These are phyloP conservation scores for Scaptomyza reducta DNA, from an alignment of 2,888 invertebrate genomes.

Conservation along the genomic window DNA sequence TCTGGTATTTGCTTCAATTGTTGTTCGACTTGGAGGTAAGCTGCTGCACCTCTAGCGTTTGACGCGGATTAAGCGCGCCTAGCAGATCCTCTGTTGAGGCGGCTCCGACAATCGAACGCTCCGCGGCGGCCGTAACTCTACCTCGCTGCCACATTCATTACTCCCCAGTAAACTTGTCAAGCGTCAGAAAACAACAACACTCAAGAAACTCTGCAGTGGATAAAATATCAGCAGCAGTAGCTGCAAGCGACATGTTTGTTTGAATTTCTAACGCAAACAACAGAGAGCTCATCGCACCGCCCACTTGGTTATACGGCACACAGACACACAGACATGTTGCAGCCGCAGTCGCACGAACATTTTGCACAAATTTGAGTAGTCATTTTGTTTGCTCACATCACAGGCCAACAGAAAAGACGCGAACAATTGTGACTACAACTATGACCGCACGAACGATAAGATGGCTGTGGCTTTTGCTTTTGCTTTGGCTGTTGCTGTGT, in stretches of 20 bases:
- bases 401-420: constrained; percentile 79
- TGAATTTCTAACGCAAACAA: constrained; percentile 73
- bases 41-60: constrained; percentile 40
- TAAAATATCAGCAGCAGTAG: constrained; percentile 31
- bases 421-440: constrained; percentile 56
- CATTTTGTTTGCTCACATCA: constrained; percentile 83
- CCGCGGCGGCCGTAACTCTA: constrained; percentile 61
- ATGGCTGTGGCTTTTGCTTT: constrained; percentile 21
- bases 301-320: constrained; percentile 6
- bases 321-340: constrained; percentile 52
- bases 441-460: constrained; percentile 52
- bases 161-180: constrained; percentile 51
- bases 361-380: constrained; percentile 81
- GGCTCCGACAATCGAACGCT: constrained; percentile 79
- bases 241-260: constrained; percentile 64
- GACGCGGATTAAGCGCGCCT: constrained; percentile 48
- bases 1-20: constrained; percentile 27
- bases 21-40: constrained; percentile 40
- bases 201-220: constrained; percentile 7
- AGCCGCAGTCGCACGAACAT: constrained; percentile 64
- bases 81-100: constrained; percentile 73
- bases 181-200: constrained; percentile 40
- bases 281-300: constrained; percentile 11
- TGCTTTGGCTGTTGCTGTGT: constrained; percentile 3
- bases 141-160: too few species aligned